Conservation (phyloP, 2,888 invertebrate genomes). For the Stenoptilia bipunctidactyla region DNA sequence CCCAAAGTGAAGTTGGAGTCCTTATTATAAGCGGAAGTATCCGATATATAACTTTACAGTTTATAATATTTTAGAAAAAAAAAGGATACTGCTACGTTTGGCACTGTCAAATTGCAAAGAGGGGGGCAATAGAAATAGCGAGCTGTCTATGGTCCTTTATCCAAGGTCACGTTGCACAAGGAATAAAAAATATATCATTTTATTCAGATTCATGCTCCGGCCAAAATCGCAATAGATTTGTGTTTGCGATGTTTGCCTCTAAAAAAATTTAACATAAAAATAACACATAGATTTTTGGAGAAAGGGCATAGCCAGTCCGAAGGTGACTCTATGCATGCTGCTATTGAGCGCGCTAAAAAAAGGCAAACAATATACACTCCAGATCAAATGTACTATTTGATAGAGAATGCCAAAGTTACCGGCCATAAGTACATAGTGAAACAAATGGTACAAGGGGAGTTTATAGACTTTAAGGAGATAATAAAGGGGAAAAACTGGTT, state of each 20-base stretch:
- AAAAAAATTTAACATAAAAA: conserved; percentile 5
- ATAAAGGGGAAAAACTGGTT: no score
- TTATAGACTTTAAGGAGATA: conserved; percentile 7
- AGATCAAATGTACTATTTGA: conserved; percentile 8
- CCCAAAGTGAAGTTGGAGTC: conserved; percentile 18
- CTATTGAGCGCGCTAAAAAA: conserved; percentile 1
- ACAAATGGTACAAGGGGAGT: conserved; percentile 7
- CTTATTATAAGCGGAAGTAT: conserved; percentile 19
- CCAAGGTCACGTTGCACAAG: no score
- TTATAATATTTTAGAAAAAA: neutral
- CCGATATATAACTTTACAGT: conserved; percentile 4
- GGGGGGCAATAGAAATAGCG: no score
- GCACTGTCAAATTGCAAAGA: no score
- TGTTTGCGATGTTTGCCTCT: conserved; percentile 8
- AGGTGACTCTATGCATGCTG: no score
- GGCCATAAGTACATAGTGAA: conserved; percentile 6
- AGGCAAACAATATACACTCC: conserved; percentile 4
- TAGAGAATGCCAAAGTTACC: conserved; percentile 8
- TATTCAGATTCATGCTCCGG: conserved; percentile 9
- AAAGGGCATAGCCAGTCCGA: no score
- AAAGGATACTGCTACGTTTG: conserved; percentile 8
- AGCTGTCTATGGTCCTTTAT: no score
- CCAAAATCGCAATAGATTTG: conserved; percentile 9
- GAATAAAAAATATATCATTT: no score
- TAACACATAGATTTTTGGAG: no score